A percentile compares a stretch with the other conserved stretches of the same genome.
Evolutionary conservation across 1,140 invertebrate genomes (phyloP).

Genomic region (Pantala flavescens): DNA sequence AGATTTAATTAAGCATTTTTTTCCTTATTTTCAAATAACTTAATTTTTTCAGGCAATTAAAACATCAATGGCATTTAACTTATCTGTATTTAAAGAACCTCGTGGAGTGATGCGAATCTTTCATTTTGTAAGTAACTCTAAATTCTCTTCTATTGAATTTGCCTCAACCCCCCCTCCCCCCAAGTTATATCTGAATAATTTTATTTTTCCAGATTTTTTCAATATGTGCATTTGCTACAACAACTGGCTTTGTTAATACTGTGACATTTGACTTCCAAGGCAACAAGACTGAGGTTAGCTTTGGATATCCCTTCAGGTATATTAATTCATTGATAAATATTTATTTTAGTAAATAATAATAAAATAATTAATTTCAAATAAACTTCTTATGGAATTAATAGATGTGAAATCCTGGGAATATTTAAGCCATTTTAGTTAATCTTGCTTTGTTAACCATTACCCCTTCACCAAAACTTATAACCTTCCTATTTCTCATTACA

Average conservation of each 20-base stretch:
- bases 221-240: conserved; percentile 48
- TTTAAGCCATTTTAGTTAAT: no score
- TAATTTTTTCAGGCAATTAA: conserved; percentile 18
- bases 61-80: conserved; percentile 36
- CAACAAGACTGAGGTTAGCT: conserved; percentile 17
- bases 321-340: no score
- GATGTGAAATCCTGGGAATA: no score
- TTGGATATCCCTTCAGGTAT: conserved; percentile 36
- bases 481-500: conserved; percentile 15
- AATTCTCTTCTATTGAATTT: conserved; percentile 15
- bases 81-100: conserved; percentile 44
- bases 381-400: no score
- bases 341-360: no score
- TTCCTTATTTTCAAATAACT: no score
- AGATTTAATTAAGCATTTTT: no score
- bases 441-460: no score
- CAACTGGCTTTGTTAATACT: conserved; percentile 35
- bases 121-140: conserved; percentile 40
- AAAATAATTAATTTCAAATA: no score
- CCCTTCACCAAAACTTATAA: not conserved
- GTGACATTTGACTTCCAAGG: conserved; percentile 28
- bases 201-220: conserved; percentile 38
- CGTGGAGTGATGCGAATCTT: conserved; percentile 47
- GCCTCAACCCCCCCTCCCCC: conserved; percentile 7
- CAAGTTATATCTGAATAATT: no score